Percentiles rank a stretch among this genome's conserved stretches.
Conservation (phyloP, 2,113 vertebrate species). For the Strigops habroptila region DNA sequence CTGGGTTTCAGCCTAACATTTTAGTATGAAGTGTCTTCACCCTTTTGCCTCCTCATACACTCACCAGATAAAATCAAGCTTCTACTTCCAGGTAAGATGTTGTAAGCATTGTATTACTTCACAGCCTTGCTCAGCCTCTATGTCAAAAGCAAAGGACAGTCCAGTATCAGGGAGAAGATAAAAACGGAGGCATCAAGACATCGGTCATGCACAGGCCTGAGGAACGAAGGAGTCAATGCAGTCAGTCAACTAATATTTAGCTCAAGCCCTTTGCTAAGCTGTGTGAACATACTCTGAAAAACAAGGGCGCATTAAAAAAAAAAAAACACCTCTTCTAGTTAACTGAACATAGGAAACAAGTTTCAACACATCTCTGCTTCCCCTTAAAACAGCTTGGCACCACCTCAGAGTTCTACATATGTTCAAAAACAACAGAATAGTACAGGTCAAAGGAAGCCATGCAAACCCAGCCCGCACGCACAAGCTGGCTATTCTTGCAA, state of each 20-base stretch:
- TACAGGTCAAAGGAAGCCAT: background rate
- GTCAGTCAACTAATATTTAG: background rate
- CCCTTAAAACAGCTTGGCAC: slow-evolving; percentile 39
- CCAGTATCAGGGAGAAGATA: background rate
- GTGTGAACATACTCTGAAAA: background rate
- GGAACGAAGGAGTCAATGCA: background rate
- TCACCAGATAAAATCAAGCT: background rate
- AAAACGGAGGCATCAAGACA: background rate
- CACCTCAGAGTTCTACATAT: background rate
- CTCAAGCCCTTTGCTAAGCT: background rate
- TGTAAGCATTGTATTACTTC: background rate
- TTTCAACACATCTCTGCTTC: slow-evolving; percentile 35
- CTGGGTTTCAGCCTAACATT: background rate
- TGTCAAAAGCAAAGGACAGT: background rate
- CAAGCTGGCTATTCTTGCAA: background rate
- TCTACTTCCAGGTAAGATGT: background rate
- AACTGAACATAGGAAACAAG: background rate
- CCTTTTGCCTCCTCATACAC: background rate
- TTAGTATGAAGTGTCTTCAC: background rate
- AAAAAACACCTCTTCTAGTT: background rate
- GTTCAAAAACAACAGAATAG: background rate
- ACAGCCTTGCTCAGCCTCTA: background rate
- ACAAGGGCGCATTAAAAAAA: background rate
- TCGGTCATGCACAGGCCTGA: too few species aligned
- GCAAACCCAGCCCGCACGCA: background rate